Base-by-base conservation (phyloP, 2,888 invertebrate genomes). In the Caenorhabditis angaria region DNA sequence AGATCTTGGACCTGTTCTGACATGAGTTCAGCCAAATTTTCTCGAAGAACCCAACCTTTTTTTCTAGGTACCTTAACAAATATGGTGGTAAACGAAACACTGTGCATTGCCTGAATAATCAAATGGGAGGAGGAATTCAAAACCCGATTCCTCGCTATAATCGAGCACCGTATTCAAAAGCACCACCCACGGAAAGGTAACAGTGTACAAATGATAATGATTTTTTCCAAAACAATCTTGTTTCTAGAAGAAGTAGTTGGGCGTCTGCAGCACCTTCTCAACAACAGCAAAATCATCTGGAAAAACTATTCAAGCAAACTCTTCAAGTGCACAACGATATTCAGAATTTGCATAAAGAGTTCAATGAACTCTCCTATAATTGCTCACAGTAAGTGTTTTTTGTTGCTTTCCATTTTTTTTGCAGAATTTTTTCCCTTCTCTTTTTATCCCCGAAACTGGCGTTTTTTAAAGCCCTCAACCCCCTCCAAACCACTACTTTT, bases 11-110 rank as follows among this genome's bases (percentile, higher is more conserved):
- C n/a, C n/a, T n/a, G n/a, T n/a, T n/a, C n/a, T n/a, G n/a, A n/a
- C n/a, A n/a, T n/a, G n/a, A n/a, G n/a, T n/a, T n/a, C n/a, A n/a
- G n/a, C n/a, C n/a, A n/a, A n/a, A n/a, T n/a, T n/a, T n/a, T n/a
- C n/a, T n/a, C n/a, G n/a, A n/a, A n/a, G n/a, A n/a, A n/a, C n/a
- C n/a, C n/a, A n/a, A n/a, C n/a, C n/a, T n/a, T n/a, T n/a, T n/a
- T n/a, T 54, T 75, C 6, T 48, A 76, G 76, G 35, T 86, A 86
- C 65, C 69, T 86, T 20, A 69, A 72, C 20, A 83, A 83, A 41
- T 79, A 70, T 55, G 86, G 86, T 14, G 76, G 74, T 12, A 86
- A 86, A 62, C 68, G 86, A 28, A 86, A 86, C 69, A 86, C 86
- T 32, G 85, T 86, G 5, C 77, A 77, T 58, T 71, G 65, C 10